Conservation (phyloP, 1,140 invertebrate species). For the Tribolium madens region DNA sequence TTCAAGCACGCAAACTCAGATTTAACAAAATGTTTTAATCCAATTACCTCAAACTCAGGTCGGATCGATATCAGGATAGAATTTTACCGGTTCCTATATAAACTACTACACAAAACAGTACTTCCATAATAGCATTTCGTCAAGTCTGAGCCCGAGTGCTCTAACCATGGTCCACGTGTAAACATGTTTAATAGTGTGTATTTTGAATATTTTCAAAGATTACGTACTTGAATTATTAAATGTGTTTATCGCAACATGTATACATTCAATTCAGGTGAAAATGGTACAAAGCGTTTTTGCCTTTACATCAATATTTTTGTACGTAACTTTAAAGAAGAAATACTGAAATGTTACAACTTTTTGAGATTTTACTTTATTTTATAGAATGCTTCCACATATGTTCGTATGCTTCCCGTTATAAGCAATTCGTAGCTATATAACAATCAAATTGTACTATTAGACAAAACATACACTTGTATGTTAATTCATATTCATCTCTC, state of each 20-base stretch:
- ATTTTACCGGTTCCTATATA: conserved; percentile 16
- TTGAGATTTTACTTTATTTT: conserved; percentile 54
- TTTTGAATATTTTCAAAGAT: neutral
- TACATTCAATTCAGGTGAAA: conserved; percentile 62
- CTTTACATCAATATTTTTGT: conserved; percentile 63
- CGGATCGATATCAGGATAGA: neutral
- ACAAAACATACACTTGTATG: conserved; percentile 47
- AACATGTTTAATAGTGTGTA: conserved; percentile 34
- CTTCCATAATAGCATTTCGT: conserved; percentile 15
- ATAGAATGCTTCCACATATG: conserved; percentile 60
- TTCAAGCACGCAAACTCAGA: conserved; percentile 24
- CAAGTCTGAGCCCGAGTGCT: neutral
- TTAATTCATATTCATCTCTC: conserved; percentile 54
- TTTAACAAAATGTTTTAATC: conserved; percentile 34
- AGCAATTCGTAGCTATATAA: conserved; percentile 60
- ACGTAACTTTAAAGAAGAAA: conserved; percentile 57
- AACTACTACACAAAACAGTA: neutral
- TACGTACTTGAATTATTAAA: conserved; percentile 20
- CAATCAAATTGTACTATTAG: conserved; percentile 56
- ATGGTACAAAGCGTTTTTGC: conserved; percentile 65
- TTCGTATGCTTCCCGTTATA: conserved; percentile 61
- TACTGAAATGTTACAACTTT: conserved; percentile 53
- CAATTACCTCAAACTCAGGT: conserved; percentile 31
- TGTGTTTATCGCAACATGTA: conserved; percentile 52
- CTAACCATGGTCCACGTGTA: conserved; percentile 13